Evolutionary conservation across 2,888 invertebrate species (phyloP), one percentile per base, ranked within the genome.

Genomic region (Oscheius myriophilus): DNA sequence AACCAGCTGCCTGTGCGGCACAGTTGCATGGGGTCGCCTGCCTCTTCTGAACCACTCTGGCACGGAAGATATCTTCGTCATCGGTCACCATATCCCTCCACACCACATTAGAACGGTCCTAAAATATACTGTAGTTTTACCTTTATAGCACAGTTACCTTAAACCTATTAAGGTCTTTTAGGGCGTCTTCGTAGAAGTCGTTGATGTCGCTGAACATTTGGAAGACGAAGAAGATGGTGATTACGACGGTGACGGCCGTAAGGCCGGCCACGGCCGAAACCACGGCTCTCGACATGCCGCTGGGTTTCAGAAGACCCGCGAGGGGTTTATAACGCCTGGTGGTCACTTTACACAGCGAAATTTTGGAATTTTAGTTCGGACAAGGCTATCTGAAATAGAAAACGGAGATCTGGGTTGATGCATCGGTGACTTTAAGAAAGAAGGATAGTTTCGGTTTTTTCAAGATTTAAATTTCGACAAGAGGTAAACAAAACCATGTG

Each of bases 191-290:
- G 25, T 63, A 63, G 41, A 63, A 63, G 18, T 63, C 52, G 42
- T 63, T 63, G 52, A 63, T 63, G 53, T 63, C 63, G 23, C 39
- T 63, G 63, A 63, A 63, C 41, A 63, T 63, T 14, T 25, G 39
- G 42, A 51, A 51, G 42, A 63, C 63, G 53, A 53, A 52, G 63
- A 51, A 51, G 23, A 63, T 39, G n/a, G 63, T 53, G n/a, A 51
- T 42, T 2, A 63, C 53, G 2, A 63, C 52, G 39, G 52, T 53
- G 42, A 51, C 21, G 52, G 52, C 63, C 53, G 63, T 63, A 16
- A 61, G 49, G 49, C 46, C 46, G 14, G 49, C 49, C 33, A 61
- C 61, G 6, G 49, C 61, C 14, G 61, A 49, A 14, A 61, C 61
- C 46, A 61, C 46, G 49, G 61, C 46, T 46, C 39, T 46, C 6